These are phyloP conservation scores for Sardinella longiceps DNA, from an alignment of 2,797 vertebrate genomes.

Conservation along the genomic window DNA sequence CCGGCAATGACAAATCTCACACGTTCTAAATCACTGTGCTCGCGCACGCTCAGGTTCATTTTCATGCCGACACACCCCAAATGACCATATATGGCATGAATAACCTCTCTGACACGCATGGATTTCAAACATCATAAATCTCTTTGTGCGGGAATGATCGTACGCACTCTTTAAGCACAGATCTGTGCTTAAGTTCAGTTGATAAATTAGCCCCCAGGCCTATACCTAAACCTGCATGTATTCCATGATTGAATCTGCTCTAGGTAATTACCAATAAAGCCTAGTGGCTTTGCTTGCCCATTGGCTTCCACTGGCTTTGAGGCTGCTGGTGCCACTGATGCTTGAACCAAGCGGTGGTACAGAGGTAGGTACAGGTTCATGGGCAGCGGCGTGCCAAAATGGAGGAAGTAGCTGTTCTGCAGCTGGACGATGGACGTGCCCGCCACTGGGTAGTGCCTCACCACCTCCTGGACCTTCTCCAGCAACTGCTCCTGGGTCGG, in stretches of 20 bases:
- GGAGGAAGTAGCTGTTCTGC: slow-evolving; percentile 51
- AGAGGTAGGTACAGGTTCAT: slow-evolving; percentile 64
- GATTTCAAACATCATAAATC: too few species aligned
- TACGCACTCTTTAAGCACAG: too few species aligned
- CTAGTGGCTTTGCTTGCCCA: neutral
- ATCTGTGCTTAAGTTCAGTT: too few species aligned
- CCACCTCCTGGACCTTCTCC: slow-evolving; percentile 65
- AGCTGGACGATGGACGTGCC: slow-evolving; percentile 60
- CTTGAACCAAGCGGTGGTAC: slow-evolving; percentile 57
- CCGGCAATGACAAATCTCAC: too few species aligned
- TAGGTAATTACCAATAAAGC: slow-evolving; percentile 55
- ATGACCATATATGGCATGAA: too few species aligned
- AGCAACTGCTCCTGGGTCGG: slow-evolving; percentile 62
- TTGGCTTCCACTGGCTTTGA: slow-evolving; percentile 1
- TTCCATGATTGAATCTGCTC: neutral
- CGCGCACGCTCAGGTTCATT: too few species aligned
- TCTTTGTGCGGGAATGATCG: too few species aligned
- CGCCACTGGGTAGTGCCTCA: slow-evolving; percentile 46
- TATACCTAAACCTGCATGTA: neutral
- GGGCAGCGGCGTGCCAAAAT: slow-evolving; percentile 60
- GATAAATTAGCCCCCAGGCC: too few species aligned
- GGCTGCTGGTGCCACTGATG: neutral
- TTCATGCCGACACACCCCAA: too few species aligned
- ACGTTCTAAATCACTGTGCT: too few species aligned
- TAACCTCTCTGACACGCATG: too few species aligned